Percentiles rank a stretch among this genome's conserved stretches.
Conservation (phyloP, 2,113 vertebrate species). For the Psophia crepitans region DNA sequence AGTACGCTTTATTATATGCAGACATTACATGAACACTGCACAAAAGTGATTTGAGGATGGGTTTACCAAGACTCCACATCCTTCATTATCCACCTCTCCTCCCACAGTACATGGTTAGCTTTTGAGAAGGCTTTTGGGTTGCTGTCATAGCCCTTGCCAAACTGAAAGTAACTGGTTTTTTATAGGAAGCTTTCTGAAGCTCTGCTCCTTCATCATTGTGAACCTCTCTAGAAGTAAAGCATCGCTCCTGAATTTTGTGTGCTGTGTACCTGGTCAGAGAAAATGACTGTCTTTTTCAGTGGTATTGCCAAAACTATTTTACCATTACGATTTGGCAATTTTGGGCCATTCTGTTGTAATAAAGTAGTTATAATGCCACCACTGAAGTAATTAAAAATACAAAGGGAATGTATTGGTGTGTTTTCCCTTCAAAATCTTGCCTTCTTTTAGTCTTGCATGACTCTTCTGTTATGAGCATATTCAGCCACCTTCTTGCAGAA, state of each 20-base stretch:
- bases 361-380: background rate
- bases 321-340: background rate
- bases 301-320: background rate
- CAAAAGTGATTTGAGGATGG: background rate
- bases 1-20: background rate
- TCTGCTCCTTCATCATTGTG: background rate
- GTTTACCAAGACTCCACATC: background rate
- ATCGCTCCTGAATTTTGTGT: accelerated
- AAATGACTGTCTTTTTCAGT: background rate
- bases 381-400: background rate
- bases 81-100: background rate
- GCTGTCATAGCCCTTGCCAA: background rate
- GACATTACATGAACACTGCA: background rate
- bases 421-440: background rate
- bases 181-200: background rate
- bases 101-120: background rate
- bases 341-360: background rate
- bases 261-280: background rate
- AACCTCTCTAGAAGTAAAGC: background rate
- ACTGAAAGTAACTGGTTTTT: background rate
- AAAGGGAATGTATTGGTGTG: background rate
- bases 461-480: background rate
- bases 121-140: background rate
- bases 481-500: background rate
- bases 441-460: background rate